Evolutionary conservation across 2,888 invertebrate species (phyloP), one percentile per base, ranked within the genome.

Genomic region (Sericinus montela): DNA sequence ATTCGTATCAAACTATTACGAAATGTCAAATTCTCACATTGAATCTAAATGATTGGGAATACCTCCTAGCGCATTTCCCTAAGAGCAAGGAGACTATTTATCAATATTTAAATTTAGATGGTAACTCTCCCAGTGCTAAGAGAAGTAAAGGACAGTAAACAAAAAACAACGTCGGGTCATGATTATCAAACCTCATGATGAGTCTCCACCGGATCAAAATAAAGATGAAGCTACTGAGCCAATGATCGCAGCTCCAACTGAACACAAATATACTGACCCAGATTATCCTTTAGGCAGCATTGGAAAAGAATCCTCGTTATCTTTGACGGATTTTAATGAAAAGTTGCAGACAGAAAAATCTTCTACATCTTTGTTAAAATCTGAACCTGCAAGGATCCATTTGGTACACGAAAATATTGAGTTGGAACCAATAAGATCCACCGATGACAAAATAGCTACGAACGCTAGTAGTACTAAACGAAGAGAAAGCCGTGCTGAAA

Each of bases 41-140:
- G n/a, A n/a, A n/a, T n/a, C n/a, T n/a, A n/a, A n/a, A n/a, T n/a
- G n/a, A n/a, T n/a, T n/a, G 84, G 84, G 70, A 74, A 42, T 64
- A 75, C n/a, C n/a, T n/a, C n/a, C n/a, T n/a, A n/a, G n/a, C n/a
- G n/a, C n/a, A n/a, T n/a, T n/a, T n/a, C n/a, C 84, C 83, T 0
- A 53, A 53, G 1, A 80, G 79, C 46, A 72, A 58, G 32, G 56
- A 62, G 0, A 40, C n/a, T n/a, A n/a, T n/a, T n/a, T n/a, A n/a
- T n/a, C n/a, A n/a, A n/a, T n/a, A n/a, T n/a, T n/a, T n/a, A n/a
- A n/a, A n/a, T n/a, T n/a, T n/a, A 52, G 44, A 67, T 10, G 84
- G 84, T 43, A 84, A 85, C 45, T 63, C 75, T 16, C 45, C 54
- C 0, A 45, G 44, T 40, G 49, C 48, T 14, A 34, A 13, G 11